A percentile compares a stretch with the other conserved stretches of the same genome.
Evolutionary conservation across 2,888 invertebrate genomes (phyloP).

Genomic region (Sialis fuliginosa): DNA sequence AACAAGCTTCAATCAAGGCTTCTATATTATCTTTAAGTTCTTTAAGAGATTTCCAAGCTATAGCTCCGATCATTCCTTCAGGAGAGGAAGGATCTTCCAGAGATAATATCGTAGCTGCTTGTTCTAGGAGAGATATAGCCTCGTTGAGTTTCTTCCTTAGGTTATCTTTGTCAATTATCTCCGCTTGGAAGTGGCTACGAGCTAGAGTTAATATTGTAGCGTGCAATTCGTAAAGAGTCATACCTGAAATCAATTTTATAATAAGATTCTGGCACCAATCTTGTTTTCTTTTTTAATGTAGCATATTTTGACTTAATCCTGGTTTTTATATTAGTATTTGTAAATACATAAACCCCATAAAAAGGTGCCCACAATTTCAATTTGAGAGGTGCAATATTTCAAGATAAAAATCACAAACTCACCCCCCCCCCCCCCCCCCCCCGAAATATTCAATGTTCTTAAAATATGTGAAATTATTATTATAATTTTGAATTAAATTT

Average conservation of each 20-base stretch:
- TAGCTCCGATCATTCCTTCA: slow-evolving; percentile 44
- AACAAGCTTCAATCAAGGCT: slow-evolving; percentile 11
- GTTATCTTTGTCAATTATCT: slow-evolving; percentile 35
- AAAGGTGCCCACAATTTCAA: too few relatives aligned
- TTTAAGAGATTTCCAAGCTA: slow-evolving; percentile 32
- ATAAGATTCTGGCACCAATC: too few relatives aligned
- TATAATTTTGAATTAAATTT: too few relatives aligned
- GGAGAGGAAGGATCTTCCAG: slow-evolving; percentile 46
- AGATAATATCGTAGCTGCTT: slow-evolving; percentile 44
- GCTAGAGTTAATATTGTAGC: slow-evolving; percentile 57
- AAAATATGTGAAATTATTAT: too few relatives aligned
- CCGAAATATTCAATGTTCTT: too few relatives aligned
- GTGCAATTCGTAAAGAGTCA: slow-evolving; percentile 66
- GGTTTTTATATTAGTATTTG: too few relatives aligned
- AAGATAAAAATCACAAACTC: too few relatives aligned
- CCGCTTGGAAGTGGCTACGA: slow-evolving; percentile 40
- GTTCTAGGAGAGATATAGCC: slow-evolving; percentile 41
- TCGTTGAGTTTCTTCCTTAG: slow-evolving; percentile 44
- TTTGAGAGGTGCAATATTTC: too few relatives aligned
- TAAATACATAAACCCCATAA: too few relatives aligned
- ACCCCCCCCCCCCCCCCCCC: too few relatives aligned
- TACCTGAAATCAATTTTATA: slow-evolving; percentile 41
- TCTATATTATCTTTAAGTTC: slow-evolving; percentile 21
- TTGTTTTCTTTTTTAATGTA: too few relatives aligned
- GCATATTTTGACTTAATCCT: too few relatives aligned